Evolutionary conservation across 2,113 vertebrate species (phyloP).

Genomic region (Echinops telfairi): DNA sequence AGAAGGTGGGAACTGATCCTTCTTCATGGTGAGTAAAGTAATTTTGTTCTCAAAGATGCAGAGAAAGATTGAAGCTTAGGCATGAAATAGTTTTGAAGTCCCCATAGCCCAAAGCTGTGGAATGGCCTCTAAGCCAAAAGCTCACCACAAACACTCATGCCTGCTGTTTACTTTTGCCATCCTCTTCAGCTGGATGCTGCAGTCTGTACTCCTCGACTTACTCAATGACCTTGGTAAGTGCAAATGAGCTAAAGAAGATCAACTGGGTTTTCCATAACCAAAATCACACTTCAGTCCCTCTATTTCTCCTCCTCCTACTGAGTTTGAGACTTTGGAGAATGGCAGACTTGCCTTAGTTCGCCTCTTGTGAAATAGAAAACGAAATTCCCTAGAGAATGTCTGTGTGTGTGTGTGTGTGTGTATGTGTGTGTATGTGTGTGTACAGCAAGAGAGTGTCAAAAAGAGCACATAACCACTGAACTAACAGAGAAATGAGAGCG

Average conservation of each 20-base stretch:
- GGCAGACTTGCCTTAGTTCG: background rate
- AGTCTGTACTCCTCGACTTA: background rate
- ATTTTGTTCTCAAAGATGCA: slow-evolving; percentile 47
- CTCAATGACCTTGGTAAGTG: slow-evolving; percentile 37
- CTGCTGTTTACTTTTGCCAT: background rate
- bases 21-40: slow-evolving; percentile 42
- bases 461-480: background rate
- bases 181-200: background rate
- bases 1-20: slow-evolving; percentile 37
- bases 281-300: background rate
- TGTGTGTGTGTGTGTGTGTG: no score
- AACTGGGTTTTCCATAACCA: background rate
- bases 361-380: slow-evolving; percentile 48
- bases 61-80: slow-evolving; percentile 22
- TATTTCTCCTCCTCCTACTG: background rate
- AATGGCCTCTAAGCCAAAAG: background rate
- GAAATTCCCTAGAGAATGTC: slow-evolving; percentile 6
- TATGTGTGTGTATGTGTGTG: no score
- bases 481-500: slow-evolving; percentile 14
- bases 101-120: background rate
- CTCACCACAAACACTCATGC: background rate
- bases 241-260: background rate
- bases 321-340: background rate
- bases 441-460: background rate
- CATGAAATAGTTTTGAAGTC: slow-evolving; percentile 47